These are phyloP conservation scores for Iphiclides podalirius DNA, from an alignment of 2,888 invertebrate genomes.

Conservation along the genomic window DNA sequence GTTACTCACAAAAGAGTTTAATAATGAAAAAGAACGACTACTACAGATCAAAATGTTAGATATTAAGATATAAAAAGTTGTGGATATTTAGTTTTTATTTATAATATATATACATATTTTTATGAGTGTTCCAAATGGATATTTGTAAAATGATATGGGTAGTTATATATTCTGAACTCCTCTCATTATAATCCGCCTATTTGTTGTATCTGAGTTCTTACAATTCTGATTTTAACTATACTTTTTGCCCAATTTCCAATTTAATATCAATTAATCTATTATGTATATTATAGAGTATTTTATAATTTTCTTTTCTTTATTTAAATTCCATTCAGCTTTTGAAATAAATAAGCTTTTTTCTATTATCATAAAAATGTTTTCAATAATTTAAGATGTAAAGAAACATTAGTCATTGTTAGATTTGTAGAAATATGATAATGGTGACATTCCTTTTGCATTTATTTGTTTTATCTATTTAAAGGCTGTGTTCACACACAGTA, in stretches of 20 bases:
- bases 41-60: background rate
- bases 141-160: too few relatives aligned
- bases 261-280: background rate
- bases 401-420: background rate
- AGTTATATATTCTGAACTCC: too few relatives aligned
- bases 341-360: too few relatives aligned
- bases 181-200: constrained; percentile 13
- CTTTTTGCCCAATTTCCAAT: background rate
- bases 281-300: background rate
- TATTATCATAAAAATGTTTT: too few relatives aligned
- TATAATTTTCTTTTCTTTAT: background rate
- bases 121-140: too few relatives aligned
- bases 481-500: constrained; percentile 46
- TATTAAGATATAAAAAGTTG: background rate
- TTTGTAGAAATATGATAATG: background rate
- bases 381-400: too few relatives aligned
- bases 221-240: background rate
- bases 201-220: background rate
- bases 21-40: too few relatives aligned
- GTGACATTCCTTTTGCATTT: constrained; percentile 43
- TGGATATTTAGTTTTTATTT: background rate
- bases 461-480: constrained; percentile 23
- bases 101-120: background rate
- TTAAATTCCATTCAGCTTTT: background rate
- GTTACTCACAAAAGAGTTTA: too few relatives aligned